Percentiles rank a stretch among this genome's conserved stretches.
Conservation (phyloP, 2,113 vertebrate species). For the Odontophorus gujanensis region DNA sequence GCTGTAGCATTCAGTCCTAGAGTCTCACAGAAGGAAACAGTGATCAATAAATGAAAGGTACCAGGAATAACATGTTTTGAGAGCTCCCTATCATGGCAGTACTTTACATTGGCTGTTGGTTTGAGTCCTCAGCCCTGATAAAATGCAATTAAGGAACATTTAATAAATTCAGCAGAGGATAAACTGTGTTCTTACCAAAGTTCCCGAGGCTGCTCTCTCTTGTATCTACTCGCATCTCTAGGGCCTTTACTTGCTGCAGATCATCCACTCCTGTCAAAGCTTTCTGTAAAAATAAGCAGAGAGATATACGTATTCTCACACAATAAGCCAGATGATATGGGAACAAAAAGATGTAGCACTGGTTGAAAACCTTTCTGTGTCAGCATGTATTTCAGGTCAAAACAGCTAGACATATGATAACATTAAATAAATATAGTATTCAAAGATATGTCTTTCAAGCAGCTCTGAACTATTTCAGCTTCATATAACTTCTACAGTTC, state of each 20-base stretch:
- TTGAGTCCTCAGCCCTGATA: not conserved
- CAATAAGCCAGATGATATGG: not conserved
- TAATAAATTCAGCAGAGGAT: not conserved
- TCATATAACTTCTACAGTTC: not conserved
- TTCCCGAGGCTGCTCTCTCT: conserved; percentile 86
- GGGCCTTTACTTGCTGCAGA: conserved; percentile 78
- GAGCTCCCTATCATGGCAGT: not conserved
- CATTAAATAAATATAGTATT: not conserved
- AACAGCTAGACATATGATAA: not conserved
- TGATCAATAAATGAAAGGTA: not conserved
- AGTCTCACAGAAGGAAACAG: not conserved
- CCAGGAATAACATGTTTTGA: not conserved
- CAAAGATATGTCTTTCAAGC: not conserved
- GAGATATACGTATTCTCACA: not conserved
- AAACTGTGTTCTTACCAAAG: conserved; percentile 85
- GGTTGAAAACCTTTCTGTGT: not conserved
- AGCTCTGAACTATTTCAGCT: not conserved
- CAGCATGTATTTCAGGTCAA: not conserved
- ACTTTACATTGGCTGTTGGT: not conserved
- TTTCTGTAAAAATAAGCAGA: conserved; percentile 80
- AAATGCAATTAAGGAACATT: not conserved
- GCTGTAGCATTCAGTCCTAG: not conserved
- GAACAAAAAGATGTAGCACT: not conserved
- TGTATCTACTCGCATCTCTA: conserved; percentile 88
- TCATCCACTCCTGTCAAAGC: conserved; percentile 81